Percentiles rank a stretch among this genome's conserved stretches.
Conservation (phyloP, 64 coral and sea anemone species). For the Stichodactyla helianthus region DNA sequence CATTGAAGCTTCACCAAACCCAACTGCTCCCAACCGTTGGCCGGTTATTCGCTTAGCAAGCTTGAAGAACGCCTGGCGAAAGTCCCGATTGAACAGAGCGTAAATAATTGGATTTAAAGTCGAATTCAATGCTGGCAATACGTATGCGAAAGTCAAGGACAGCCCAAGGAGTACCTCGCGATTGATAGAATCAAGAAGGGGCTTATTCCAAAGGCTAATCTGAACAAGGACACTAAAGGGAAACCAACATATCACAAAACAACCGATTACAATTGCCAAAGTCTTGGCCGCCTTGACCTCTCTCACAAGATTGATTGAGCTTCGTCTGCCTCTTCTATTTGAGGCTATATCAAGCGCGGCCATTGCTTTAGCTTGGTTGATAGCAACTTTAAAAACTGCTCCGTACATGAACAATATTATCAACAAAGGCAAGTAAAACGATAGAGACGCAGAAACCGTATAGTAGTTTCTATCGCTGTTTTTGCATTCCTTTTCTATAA, state of each 20-base stretch:
- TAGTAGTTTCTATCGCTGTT: constrained; percentile 61
- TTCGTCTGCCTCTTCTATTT: constrained; percentile 25
- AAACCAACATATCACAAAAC: constrained; percentile 85
- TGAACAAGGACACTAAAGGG: constrained; percentile 61
- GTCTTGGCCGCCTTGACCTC: constrained; percentile 91
- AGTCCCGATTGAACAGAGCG: constrained; percentile 67
- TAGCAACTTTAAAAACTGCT: constrained; percentile 57
- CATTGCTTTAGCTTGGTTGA: constrained; percentile 68
- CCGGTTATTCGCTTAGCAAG: neutral
- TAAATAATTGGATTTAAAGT: constrained; percentile 91
- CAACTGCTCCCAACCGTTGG: constrained; percentile 3
- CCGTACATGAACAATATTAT: constrained; percentile 73
- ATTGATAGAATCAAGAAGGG: neutral
- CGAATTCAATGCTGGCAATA: constrained; percentile 67
- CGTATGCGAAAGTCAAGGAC: constrained; percentile 46
- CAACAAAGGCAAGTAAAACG: constrained; percentile 68
- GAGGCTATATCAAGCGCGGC: constrained; percentile 20
- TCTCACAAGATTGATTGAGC: constrained; percentile 49
- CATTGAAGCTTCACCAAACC: neutral
- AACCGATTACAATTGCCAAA: constrained; percentile 73
- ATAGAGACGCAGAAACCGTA: constrained; percentile 34
- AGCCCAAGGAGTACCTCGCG: neutral
- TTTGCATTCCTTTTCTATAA: neutral
- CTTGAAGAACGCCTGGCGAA: constrained; percentile 56
- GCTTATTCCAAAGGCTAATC: constrained; percentile 48